A percentile compares a stretch with the other conserved stretches of the same genome.
These are phyloP conservation scores for Lophius piscatorius DNA, from an alignment of 2,113 vertebrate species.

Conservation along the genomic window DNA sequence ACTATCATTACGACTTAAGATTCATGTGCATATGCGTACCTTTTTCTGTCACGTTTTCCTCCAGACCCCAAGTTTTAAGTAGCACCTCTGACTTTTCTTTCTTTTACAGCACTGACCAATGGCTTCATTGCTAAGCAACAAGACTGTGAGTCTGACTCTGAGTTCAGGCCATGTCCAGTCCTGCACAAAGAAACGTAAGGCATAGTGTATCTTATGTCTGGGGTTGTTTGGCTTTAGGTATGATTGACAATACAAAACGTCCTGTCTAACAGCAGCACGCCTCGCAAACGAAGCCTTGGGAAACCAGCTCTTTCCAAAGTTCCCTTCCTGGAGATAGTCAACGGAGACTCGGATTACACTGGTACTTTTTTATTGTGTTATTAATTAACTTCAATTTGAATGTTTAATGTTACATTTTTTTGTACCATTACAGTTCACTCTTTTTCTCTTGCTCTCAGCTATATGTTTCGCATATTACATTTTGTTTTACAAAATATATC, in stretches of 20 bases:
- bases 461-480: too few species aligned
- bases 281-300: slow-evolving; percentile 91
- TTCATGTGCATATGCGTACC: too few species aligned
- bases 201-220: neutral
- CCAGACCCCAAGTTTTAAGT: slow-evolving; percentile 4
- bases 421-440: neutral
- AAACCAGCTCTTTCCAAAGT: slow-evolving; percentile 95
- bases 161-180: slow-evolving; percentile 81
- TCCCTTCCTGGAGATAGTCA: slow-evolving; percentile 88
- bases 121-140: slow-evolving; percentile 86
- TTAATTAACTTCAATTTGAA: too few species aligned
- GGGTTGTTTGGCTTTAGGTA: neutral
- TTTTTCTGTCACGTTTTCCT: neutral
- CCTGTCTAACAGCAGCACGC: slow-evolving; percentile 75
- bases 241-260: neutral
- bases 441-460: neutral
- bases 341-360: slow-evolving; percentile 88
- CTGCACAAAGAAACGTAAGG: slow-evolving; percentile 88
- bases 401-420: neutral
- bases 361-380: slow-evolving; percentile 48
- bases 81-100: neutral
- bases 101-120: slow-evolving; percentile 87
- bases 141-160: slow-evolving; percentile 86
- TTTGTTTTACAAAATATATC: too few species aligned
- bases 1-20: neutral